Base-by-base conservation (phyloP, 1,140 invertebrate genomes). In the Ceratina japonica region DNA sequence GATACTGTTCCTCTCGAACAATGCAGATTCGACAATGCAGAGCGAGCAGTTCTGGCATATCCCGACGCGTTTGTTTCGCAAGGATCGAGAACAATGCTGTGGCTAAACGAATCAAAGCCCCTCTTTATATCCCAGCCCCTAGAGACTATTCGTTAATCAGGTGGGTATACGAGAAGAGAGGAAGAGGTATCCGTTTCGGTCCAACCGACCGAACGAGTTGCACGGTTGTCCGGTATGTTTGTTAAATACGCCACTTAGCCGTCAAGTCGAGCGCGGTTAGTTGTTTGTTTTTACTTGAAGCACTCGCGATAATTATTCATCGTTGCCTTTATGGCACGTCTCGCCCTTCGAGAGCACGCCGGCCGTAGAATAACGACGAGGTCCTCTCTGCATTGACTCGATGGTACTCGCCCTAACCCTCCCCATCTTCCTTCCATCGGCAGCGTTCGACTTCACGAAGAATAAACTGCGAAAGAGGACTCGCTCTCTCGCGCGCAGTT, bases 281-380 rank as follows among this genome's bases (percentile, higher is more conserved):
- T 88, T 91, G 89, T 90, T 90, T 90, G 89, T 91, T 90, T 44
- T 90, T 90, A 86, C 87, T 89, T 89, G 76, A 83, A 90, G 87
- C 82, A 90, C 89, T 90, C 83, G 87, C 74, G 83, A 91, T 91
- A 90, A 91, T 91, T 91, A 91, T 91, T 91, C 91, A 91, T 90
- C 87, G 85, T 80, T 87, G 83, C 87, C 82, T 89, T 89, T 90
- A 87, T 90, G 81, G 70, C 71, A 68, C 81, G 86, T 78, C 81
- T 74, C 49, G 69, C 52, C 72, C 80, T 75, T 63, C 63, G 59
- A 65, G 68, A 27, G 62, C 64, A 59, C 68, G 64, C 62, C 79
- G 22, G 49, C 68, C 75, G 85, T 68, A 74, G 83, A 90, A 87
- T 87, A 89, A 89, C 88, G 87, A 87, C 82, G 79, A 24, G 81